Base-by-base conservation (phyloP, 2,888 invertebrate species). In the Yponomeuta malinellus region DNA sequence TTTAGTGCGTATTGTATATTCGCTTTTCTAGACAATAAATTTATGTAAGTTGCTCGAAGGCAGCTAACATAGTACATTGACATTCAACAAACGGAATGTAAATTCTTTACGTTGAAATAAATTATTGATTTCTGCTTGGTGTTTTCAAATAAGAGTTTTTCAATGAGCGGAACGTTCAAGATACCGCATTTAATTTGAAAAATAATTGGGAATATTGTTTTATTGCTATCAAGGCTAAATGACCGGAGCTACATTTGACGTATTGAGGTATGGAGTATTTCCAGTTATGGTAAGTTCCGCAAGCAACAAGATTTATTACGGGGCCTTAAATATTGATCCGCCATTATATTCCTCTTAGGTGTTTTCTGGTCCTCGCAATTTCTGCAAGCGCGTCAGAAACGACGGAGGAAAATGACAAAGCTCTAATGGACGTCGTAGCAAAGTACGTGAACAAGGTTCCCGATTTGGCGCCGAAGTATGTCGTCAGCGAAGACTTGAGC, bases 401-500 rank as follows among this genome's bases (percentile, higher is more conserved):
- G 4, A 48, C 74, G 74, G 73, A 74, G 52, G 67, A 74, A 48
- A 75, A 76, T 31, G 81, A 83, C 65, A 77, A 76, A 48, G 59
- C 12, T 15, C 80, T 82, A 73, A 75, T 81, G 69, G 82, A 81
- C 73, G 76, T 74, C 23, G 76, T 85, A 37, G 72, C 88, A 48
- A 83, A 84, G 75, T 84, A 89, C 72, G 75, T 89, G 10, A 74
- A 78, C 63, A 82, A 81, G 52, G 77, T 90, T 71, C 81, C 84
- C n/a, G 84, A 89, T 63, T 77, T 86, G 33, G 75, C 84, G 68
- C 80, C 84, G 1, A 83, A 83, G 71, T 90, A 84, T 71, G 77
- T 90, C 10, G 78, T 88, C 70, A 83, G 87, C 74, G 78, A 87
- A 37, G 80, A 78, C 15, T 73, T 90, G 71, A 81, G 88, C 1